These are phyloP conservation scores for Drosophila lacteicornis DNA, from an alignment of 1,140 invertebrate genomes.

Conservation along the genomic window DNA sequence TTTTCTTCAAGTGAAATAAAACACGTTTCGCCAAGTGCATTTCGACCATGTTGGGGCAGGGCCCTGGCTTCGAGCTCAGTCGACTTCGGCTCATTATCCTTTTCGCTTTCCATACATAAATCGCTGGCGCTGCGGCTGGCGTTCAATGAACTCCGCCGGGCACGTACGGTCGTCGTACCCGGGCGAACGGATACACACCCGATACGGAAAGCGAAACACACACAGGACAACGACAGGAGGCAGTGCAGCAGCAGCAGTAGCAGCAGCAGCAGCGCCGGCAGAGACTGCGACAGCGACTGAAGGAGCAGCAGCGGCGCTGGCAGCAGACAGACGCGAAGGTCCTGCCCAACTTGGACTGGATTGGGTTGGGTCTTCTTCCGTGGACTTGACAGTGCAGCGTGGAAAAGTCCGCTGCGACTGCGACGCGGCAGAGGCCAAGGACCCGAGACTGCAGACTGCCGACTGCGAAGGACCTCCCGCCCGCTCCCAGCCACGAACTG, in stretches of 20 bases:
- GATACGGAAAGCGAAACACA: conserved; percentile 85
- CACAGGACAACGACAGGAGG: conserved; percentile 71
- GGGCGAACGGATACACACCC: conserved; percentile 78
- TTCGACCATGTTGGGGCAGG: conserved; percentile 71
- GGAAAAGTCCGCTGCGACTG: conserved; percentile 23
- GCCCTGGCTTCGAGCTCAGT: conserved; percentile 40
- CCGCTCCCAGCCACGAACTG: conserved; percentile 19
- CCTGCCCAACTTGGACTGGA: conserved; percentile 53
- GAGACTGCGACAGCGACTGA: conserved; percentile 17
- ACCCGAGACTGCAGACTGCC: conserved; percentile 43
- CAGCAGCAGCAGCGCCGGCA: conserved; percentile 19
- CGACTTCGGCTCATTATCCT: conserved; percentile 77
- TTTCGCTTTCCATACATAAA: conserved; percentile 85
- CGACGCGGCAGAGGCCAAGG: conserved; percentile 77
- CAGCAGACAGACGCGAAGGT: conserved; percentile 64
- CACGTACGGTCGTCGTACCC: conserved; percentile 78
- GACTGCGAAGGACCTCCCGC: conserved; percentile 7
- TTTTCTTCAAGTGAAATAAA: conserved; percentile 13
- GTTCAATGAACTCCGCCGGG: conserved; percentile 82
- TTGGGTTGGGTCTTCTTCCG: conserved; percentile 52
- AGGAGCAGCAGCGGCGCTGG: conserved; percentile 23
- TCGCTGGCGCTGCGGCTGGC: conserved; percentile 58
- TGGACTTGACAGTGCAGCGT: conserved; percentile 82
- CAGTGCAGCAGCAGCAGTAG: conserved; percentile 9
- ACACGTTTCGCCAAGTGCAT: conserved; percentile 21